Percentiles rank a stretch among this genome's conserved stretches.
phyloP scores from a whole-genome alignment of 2,888 invertebrate genomes.

The Dusona sp. region DNA sequence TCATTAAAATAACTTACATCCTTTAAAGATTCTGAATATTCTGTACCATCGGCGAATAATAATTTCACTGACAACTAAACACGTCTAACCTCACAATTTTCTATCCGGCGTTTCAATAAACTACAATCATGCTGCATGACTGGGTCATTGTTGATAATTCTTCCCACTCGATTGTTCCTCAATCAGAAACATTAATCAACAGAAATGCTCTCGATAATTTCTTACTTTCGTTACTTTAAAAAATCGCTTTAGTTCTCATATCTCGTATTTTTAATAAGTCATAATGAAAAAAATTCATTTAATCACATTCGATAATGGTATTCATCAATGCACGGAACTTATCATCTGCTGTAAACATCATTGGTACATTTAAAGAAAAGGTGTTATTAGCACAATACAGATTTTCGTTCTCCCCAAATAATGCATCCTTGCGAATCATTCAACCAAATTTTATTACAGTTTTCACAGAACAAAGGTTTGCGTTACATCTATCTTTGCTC shows the following conservation, averaged over 20 bases:
- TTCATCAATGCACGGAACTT: background rate
- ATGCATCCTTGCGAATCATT: background rate
- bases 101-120: conserved; percentile 41
- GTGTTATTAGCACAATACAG: background rate
- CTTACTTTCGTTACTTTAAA: background rate
- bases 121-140: conserved; percentile 41
- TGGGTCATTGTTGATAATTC: conserved; percentile 31
- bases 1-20: background rate
- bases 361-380: background rate
- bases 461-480: background rate
- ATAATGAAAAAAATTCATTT: background rate
- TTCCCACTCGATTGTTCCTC: background rate
- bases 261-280: background rate
- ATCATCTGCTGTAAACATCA: background rate
- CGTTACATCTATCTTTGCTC: background rate
- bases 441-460: background rate
- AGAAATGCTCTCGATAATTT: background rate
- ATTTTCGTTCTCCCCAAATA: background rate
- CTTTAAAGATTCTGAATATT: background rate
- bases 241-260: background rate
- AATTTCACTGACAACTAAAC: conserved; percentile 12
- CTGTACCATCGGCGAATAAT: background rate
- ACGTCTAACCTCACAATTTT: conserved; percentile 57
- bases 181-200: background rate
- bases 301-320: background rate